Base-by-base conservation (phyloP, 92 coral and sea anemone genomes). In the Zoanthus gigantus region DNA sequence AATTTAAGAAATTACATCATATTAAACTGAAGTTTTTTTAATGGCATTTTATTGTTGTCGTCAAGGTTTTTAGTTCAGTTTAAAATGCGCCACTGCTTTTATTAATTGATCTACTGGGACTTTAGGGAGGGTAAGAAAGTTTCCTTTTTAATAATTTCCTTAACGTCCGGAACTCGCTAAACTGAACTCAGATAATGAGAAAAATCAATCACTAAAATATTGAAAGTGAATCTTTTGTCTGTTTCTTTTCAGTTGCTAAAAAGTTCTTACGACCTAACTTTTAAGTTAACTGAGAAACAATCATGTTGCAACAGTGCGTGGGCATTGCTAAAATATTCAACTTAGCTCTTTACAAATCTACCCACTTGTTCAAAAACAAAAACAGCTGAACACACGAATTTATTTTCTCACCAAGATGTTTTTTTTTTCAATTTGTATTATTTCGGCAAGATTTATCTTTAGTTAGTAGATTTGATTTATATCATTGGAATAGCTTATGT, bases 231-330 rank as follows among this genome's bases (percentile, higher is more conserved):
- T 68, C 18, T 57, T 28, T 81, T 66, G 44, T 66, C 18, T 18
- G 8, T 12, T 81, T 14, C 9, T 66, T 81, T 53, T 14, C 28
- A 52, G 29, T 28, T 1, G 48, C 16, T 13, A 1, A 69, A 79
- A 30, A 63, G 29, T 31, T 17, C 60, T 79, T 14, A 29, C 3
- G 29, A 81, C 74, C 74, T 10, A 44, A 23, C 45, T 44, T 63
- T 81, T 12, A 63, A 16, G 57, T 61, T 65, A 29, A 6, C 42
- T 15, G 46, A 54, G 68, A 54, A 13, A 30, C 6, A 63, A 65
- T 23, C 11, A 28, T 67, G 73, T 32, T 71, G 83, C 50, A 58
- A 79, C 37, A 53, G 48, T 9, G 74, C 75, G 85, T 81, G 75
- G 85, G 85, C 84, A 79, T 71, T 32, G 53, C n/a, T 31, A 37